Evolutionary conservation across 2,888 invertebrate genomes (phyloP).

Genomic region (Andrena fulva): DNA sequence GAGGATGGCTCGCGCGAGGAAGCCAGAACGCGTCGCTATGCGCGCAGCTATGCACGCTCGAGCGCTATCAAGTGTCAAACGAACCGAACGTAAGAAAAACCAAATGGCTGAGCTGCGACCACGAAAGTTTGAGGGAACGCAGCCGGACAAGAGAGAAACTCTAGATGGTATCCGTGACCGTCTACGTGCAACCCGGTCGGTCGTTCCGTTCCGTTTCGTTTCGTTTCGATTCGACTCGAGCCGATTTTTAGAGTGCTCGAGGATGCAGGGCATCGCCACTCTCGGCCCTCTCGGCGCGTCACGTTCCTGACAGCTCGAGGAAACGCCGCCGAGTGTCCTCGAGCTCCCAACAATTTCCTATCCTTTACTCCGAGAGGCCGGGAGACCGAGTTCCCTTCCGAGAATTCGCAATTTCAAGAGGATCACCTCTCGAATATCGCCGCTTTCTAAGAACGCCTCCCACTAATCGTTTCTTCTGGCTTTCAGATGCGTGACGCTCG

Average conservation of each 20-base stretch:
- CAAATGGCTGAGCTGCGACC: conserved; percentile 48
- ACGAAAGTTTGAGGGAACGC: conserved; percentile 69
- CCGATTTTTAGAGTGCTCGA: conserved; percentile 13
- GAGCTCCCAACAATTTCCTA: conserved; percentile 40
- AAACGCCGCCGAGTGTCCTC: conserved; percentile 63
- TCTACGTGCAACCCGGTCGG: conserved; percentile 6
- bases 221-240: background rate
- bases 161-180: conserved; percentile 59
- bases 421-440: conserved; percentile 17
- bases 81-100: conserved; percentile 78
- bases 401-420: conserved; percentile 5
- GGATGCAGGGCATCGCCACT: conserved; percentile 53
- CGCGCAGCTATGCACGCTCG: conserved; percentile 49
- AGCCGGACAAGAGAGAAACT: conserved; percentile 67
- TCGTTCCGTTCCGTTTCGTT: conserved; percentile 21
- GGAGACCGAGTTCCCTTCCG: conserved; percentile 4
- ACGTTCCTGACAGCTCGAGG: conserved; percentile 72
- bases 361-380: conserved; percentile 6
- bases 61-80: conserved; percentile 83
- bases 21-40: conserved; percentile 28
- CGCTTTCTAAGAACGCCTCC: background rate
- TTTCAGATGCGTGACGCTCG: background rate
- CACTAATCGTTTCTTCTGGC: background rate
- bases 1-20: conserved; percentile 46
- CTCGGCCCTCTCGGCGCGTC: conserved; percentile 57